phyloP scores from a whole-genome alignment of 2,113 vertebrate species.

The Pan paniscus region DNA sequence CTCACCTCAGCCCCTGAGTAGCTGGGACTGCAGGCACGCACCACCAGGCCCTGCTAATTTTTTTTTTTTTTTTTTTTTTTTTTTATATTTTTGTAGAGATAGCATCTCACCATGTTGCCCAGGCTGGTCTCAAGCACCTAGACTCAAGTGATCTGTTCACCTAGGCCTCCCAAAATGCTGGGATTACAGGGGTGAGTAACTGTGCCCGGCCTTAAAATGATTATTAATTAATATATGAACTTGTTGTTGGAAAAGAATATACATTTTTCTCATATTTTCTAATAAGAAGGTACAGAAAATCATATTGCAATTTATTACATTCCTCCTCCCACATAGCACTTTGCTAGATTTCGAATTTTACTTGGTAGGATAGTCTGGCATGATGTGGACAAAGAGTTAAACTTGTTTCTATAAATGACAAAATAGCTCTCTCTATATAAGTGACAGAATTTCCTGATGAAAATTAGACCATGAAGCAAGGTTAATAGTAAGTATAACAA shows the following conservation, averaged over 20 bases:
- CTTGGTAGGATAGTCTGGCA: background rate
- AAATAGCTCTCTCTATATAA: background rate
- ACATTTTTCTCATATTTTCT: background rate
- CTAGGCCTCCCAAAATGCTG: no score
- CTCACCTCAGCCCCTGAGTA: no score
- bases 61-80: no score
- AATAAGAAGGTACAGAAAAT: background rate
- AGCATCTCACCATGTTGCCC: no score
- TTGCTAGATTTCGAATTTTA: background rate
- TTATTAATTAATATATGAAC: background rate
- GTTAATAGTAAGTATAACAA: background rate
- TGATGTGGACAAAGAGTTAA: background rate
- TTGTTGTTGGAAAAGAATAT: background rate
- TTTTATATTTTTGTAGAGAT: no score
- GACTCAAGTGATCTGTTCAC: no score
- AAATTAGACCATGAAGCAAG: background rate
- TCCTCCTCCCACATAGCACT: background rate
- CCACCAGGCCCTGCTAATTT: no score
- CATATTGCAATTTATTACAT: background rate
- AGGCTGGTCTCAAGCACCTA: no score
- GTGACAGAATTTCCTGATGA: slow-evolving; percentile 6
- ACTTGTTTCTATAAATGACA: background rate
- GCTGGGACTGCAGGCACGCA: no score
- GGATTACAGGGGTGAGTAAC: no score
- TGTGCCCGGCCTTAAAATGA: background rate